Base-by-base conservation (phyloP, 2,797 vertebrate species). In the Malurus leucopterus region DNA sequence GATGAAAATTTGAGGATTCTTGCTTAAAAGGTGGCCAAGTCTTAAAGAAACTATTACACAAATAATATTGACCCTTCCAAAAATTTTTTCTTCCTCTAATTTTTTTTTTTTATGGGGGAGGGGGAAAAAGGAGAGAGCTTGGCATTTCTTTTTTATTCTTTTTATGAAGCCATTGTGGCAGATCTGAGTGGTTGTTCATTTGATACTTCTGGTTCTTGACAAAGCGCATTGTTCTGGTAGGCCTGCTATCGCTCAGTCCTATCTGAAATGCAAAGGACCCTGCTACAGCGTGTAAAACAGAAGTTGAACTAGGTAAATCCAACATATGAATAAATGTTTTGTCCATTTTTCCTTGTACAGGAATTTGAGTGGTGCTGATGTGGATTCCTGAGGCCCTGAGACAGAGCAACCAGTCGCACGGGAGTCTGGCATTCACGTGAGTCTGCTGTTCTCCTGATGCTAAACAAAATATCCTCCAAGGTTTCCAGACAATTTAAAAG, bases 401-500 rank as follows among this genome's bases (percentile, higher is more conserved):
- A 41, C 19, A 46, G 38, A 26, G 73, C n/a, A 43, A 18, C 13
- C 11, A 67, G 24, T n/a, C 26, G 22, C 24, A 16, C 40, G 63
- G 23, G 49, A 76, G 15, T 36, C 61, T 40, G 47, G 30, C 19
- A 11, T 72, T 63, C 22, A 7, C 11, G 69, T 77, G 76, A 92
- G 62, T 85, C 78, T 34, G 53, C 55, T 69, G 12, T 51, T 88
- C 53, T 70, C 81, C 70, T 87, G 34, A 32, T 70, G 38, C 73
- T 67, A 82, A 79, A 73, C 41, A 75, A 76, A 74, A 74, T 57
- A 68, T 36, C 6, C 29, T 75, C 41, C 0, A 6, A 64, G 53
- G 20, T 73, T 92, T 92, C 61, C 57, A 90, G 36, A 50, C 49
- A 78, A 30, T 88, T 27, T 1, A 79, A 73, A 82, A 77, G 38